Evolutionary conservation across 2,797 vertebrate species (phyloP).

Genomic region (Eulemur mongoz): DNA sequence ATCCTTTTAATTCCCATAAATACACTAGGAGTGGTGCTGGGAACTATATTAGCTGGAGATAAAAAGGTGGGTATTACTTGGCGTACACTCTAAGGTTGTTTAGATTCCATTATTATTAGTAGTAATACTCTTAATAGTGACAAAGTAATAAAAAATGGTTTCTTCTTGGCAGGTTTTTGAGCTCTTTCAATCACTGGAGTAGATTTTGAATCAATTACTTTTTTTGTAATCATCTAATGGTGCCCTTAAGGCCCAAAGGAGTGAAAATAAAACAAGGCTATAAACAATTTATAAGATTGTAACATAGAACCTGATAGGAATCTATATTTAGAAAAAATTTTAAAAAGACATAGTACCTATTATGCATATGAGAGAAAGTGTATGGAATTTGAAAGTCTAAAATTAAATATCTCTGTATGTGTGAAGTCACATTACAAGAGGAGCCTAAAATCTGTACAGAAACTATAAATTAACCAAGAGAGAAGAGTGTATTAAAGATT

Average conservation of each 20-base stretch:
- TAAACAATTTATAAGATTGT: not conserved
- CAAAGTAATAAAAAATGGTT: conserved; percentile 35
- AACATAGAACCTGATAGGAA: not conserved
- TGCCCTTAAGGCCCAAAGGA: not conserved
- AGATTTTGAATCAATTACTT: conserved; percentile 25
- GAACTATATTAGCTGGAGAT: conserved; percentile 2
- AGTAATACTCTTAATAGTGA: not conserved
- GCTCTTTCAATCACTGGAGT: conserved; percentile 9
- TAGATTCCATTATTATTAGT: not conserved
- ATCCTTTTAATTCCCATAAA: not conserved
- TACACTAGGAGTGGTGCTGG: not conserved
- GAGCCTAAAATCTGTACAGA: not conserved
- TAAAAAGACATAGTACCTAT: not conserved
- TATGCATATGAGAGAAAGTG: conserved; percentile 12
- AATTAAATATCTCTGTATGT: not conserved
- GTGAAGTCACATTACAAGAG: not conserved
- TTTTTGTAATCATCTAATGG: conserved; percentile 3
- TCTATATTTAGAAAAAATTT: not conserved
- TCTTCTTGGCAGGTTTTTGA: conserved; percentile 32
- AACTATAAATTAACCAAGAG: not conserved
- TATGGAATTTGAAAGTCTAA: not conserved
- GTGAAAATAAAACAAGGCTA: conserved; percentile 33
- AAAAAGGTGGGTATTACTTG: not conserved
- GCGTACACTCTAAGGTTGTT: not conserved
- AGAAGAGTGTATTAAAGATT: not conserved